A percentile compares a stretch with the other conserved stretches of the same genome.
Evolutionary conservation across 2,113 vertebrate genomes (phyloP).

Genomic region (Sus scrofa): DNA sequence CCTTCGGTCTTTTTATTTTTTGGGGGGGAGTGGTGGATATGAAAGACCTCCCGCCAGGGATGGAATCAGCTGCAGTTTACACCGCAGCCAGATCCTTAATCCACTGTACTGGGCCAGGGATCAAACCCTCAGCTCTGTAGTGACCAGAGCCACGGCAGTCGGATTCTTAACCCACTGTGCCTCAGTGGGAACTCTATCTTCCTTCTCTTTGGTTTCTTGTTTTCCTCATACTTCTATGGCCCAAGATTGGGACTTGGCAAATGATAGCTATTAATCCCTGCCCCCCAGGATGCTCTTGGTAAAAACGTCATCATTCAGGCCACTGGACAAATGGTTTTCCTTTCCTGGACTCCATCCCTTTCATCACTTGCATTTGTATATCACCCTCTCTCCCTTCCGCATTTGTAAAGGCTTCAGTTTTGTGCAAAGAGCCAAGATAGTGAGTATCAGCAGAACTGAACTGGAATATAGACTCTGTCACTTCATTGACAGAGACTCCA

Average conservation of each 20-base stretch:
- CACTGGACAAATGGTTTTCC: background rate
- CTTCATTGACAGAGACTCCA: background rate
- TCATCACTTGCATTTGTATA: background rate
- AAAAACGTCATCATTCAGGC: background rate
- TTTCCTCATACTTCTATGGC: background rate
- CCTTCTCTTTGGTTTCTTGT: background rate
- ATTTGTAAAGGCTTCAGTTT: background rate
- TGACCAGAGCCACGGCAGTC: no score
- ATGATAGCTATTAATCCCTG: background rate
- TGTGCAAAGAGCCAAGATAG: background rate
- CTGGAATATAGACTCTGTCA: background rate
- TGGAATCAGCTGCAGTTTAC: no score
- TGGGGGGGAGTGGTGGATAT: background rate
- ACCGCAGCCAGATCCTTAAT: no score
- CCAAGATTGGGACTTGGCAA: background rate
- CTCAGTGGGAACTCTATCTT: no score
- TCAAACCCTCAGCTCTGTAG: no score
- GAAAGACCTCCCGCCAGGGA: no score
- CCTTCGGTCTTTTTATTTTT: background rate
- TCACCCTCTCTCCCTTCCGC: background rate
- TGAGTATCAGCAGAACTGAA: background rate
- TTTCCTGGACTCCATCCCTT: background rate
- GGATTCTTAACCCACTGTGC: no score
- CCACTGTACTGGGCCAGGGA: no score
- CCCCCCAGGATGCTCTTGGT: background rate